A percentile compares a stretch with the other conserved stretches of the same genome.
Conservation (phyloP, 2,888 invertebrate species). For the Polydrusus pterygomalis region DNA sequence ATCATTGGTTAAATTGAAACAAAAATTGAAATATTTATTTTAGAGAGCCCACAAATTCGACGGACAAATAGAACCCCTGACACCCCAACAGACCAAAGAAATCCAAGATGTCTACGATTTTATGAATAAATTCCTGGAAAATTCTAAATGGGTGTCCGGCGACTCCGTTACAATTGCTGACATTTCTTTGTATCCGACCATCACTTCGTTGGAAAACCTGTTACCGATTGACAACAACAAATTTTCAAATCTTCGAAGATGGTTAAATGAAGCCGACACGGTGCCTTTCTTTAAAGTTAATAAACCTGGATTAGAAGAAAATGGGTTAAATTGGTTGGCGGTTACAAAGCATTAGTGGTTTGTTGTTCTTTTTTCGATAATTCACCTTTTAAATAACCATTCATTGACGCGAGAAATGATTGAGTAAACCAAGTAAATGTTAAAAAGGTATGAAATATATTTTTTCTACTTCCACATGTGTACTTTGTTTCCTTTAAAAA, state of each 20-base stretch:
- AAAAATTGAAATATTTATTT: constrained; percentile 4
- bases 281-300: constrained; percentile 62
- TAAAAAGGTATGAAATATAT: too few species aligned
- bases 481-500: too few species aligned
- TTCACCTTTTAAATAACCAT: too few species aligned
- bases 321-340: not conserved
- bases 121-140: constrained; percentile 71
- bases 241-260: constrained; percentile 60
- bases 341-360: not conserved
- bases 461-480: too few species aligned
- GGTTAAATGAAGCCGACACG: constrained; percentile 66
- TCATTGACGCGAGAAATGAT: too few species aligned
- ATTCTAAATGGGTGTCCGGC: constrained; percentile 13
- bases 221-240: constrained; percentile 51
- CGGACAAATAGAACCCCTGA: constrained; percentile 24
- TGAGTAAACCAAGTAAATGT: too few species aligned
- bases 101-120: constrained; percentile 72
- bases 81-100: constrained; percentile 61
- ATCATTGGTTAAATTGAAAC: too few species aligned
- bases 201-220: constrained; percentile 23
- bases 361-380: not conserved
- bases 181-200: constrained; percentile 28
- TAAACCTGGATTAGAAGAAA: constrained; percentile 23
- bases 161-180: constrained; percentile 32
- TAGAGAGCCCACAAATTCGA: constrained; percentile 27